Conservation (phyloP, 2,888 invertebrate species). For the Neuroscelio doddi region DNA sequence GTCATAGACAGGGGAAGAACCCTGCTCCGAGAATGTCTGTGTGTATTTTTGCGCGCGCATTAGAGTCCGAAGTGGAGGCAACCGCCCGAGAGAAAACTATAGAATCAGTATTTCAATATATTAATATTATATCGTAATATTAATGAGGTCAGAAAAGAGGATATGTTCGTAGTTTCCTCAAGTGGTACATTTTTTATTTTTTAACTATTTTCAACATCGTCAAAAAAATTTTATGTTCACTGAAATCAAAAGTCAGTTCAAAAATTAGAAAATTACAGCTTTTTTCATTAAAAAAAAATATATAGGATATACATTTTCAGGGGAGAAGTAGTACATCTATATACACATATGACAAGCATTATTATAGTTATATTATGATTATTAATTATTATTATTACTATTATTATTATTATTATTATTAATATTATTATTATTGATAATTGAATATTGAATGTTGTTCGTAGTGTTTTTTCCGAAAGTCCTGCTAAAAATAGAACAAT, state of each 20-base stretch:
- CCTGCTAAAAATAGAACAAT: slow-evolving; percentile 40
- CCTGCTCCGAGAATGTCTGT: slow-evolving; percentile 33
- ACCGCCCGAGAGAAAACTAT: slow-evolving; percentile 52
- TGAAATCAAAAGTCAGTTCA: too few species aligned
- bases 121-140: slow-evolving; percentile 51
- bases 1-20: slow-evolving; percentile 27
- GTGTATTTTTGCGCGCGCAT: slow-evolving; percentile 12
- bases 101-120: slow-evolving; percentile 63
- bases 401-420: slow-evolving; percentile 55
- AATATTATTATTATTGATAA: slow-evolving; percentile 53
- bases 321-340: slow-evolving; percentile 43
- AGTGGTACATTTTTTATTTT: background rate
- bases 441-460: slow-evolving; percentile 69
- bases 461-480: slow-evolving; percentile 61
- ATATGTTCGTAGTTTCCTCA: slow-evolving; percentile 40
- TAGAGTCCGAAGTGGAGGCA: slow-evolving; percentile 44
- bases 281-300: too few species aligned
- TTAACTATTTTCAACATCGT: too few species aligned
- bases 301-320: too few species aligned
- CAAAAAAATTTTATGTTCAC: too few species aligned
- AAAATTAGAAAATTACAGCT: too few species aligned
- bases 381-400: slow-evolving; percentile 55
- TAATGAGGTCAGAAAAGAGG: slow-evolving; percentile 33
- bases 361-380: slow-evolving; percentile 60
- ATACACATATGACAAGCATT: slow-evolving; percentile 59